phyloP scores from a whole-genome alignment of 2,888 invertebrate species.

The Rhaphigaster nebulosa region DNA sequence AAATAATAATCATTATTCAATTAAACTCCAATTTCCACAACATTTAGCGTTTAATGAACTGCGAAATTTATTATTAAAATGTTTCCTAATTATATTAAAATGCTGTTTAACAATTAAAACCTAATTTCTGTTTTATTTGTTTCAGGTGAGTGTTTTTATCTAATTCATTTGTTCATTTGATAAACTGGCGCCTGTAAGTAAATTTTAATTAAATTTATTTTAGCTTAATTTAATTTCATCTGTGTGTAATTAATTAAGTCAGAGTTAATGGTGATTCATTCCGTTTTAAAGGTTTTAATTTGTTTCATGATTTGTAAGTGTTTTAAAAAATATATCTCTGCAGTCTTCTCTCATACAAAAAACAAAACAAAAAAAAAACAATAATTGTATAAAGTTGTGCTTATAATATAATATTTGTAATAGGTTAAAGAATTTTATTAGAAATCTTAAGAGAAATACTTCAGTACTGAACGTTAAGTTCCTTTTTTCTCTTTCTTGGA shows the following conservation, averaged over 20 bases:
- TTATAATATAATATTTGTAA: no score
- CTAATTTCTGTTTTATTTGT: constrained; percentile 32
- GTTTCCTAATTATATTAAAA: background rate
- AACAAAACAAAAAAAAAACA: no score
- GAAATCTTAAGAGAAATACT: no score
- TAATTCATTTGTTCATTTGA: constrained; percentile 36
- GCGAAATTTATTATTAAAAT: constrained; percentile 14
- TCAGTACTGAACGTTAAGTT: no score
- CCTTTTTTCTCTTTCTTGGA: no score
- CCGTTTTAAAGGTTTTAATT: background rate
- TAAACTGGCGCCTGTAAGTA: constrained; percentile 4
- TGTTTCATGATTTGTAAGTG: constrained; percentile 8
- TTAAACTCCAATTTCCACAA: background rate
- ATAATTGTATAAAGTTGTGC: no score
- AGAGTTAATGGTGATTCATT: constrained; percentile 13
- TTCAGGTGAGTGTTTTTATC: constrained; percentile 46
- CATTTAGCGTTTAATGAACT: constrained; percentile 6
- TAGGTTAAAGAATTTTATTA: no score
- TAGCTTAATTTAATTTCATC: constrained; percentile 29
- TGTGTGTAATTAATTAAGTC: constrained; percentile 30
- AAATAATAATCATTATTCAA: background rate
- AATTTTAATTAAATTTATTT: constrained; percentile 31
- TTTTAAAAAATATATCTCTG: background rate
- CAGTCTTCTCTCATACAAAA: background rate
- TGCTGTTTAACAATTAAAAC: constrained; percentile 13